Conservation (phyloP, 1,140 invertebrate species). For the Rhyzopertha dominica region DNA sequence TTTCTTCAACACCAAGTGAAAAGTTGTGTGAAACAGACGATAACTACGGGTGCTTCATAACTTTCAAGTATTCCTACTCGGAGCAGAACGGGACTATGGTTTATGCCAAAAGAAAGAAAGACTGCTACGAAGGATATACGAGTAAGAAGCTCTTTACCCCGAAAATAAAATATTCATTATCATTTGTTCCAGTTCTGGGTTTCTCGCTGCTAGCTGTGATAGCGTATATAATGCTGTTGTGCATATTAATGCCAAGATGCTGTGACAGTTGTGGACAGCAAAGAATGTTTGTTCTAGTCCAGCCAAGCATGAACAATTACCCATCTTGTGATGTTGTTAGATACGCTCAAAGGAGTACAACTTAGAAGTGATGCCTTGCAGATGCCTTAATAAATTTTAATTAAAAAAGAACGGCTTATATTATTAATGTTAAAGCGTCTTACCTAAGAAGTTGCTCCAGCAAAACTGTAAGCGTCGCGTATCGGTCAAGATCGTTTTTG, state of each 20-base stretch:
- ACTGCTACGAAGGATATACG: slow-evolving; percentile 5
- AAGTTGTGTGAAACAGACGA: slow-evolving; percentile 11
- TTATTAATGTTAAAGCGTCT: too few relatives aligned
- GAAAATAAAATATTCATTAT: not conserved
- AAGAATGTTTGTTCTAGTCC: not conserved
- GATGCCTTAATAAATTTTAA: too few relatives aligned
- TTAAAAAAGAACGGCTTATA: too few relatives aligned
- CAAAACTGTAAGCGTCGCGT: too few relatives aligned
- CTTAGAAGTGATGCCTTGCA: too few relatives aligned
- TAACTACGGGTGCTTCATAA: slow-evolving; percentile 2
- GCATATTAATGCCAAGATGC: slow-evolving; percentile 1
- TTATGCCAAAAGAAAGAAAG: not conserved
- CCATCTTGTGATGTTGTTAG: too few relatives aligned
- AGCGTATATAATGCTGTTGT: slow-evolving; percentile 5
- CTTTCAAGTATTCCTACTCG: slow-evolving; percentile 9
- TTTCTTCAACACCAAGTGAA: too few relatives aligned
- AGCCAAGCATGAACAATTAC: too few relatives aligned
- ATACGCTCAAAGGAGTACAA: too few relatives aligned
- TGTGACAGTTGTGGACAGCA: not conserved
- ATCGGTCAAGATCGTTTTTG: too few relatives aligned
- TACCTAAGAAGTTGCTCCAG: too few relatives aligned
- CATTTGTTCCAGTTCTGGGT: slow-evolving; percentile 3
- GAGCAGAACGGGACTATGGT: not conserved
- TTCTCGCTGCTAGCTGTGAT: slow-evolving; percentile 5
- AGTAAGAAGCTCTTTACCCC: slow-evolving; percentile 4